Base-by-base conservation (phyloP, 2,797 vertebrate species). In the Enteromius trimaculatus region DNA sequence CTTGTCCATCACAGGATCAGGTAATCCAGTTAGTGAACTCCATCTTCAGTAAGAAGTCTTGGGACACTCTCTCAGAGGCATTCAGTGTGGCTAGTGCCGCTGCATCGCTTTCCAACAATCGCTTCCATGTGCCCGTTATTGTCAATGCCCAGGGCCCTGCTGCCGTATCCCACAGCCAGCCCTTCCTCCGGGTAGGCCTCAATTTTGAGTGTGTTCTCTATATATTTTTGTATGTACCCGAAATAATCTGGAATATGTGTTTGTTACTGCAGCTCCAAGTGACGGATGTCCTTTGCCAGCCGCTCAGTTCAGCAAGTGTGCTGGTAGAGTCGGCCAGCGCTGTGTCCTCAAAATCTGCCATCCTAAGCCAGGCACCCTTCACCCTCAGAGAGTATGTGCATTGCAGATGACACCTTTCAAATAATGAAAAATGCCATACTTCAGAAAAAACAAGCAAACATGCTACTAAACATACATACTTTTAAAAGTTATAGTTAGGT, bases 11-110 rank as follows among this genome's bases (percentile, higher is more conserved):
- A 81, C 92, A 99, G 98, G 98, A 99, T 84, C 98, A 99, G 90
- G 96, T 99, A 78, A 96, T 99, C 91, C 98, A 99, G 93, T 85
- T 99, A 87, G 95, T 97, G 84, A 99, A 99, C 86, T 95, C 97
- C 0, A 94, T 99, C 90, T 99, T 99, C 91, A 98, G 97, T 92
- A 98, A 97, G 94, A 99, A 99, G 69, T 97, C 96, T 79, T 99
- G 97, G 88, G 97, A 98, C 65, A 96, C 95, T 0, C 92, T 98
- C 70, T 92, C 96, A 0, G 98, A 99, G 90, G 98, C 97, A 17
- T 99, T 97, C 92, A 98, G 97, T 0, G 93, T 99, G 65, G 97
- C 97, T 19, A 92, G 93, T 71, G 98, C 97, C 0, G 96, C 96
- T 0, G 94, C 95, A 0, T 94, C 96, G 0, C 91, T 99, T 0